Evolutionary conservation across 2,113 vertebrate species (phyloP).

Genomic region (Salvelinus namaycush): DNA sequence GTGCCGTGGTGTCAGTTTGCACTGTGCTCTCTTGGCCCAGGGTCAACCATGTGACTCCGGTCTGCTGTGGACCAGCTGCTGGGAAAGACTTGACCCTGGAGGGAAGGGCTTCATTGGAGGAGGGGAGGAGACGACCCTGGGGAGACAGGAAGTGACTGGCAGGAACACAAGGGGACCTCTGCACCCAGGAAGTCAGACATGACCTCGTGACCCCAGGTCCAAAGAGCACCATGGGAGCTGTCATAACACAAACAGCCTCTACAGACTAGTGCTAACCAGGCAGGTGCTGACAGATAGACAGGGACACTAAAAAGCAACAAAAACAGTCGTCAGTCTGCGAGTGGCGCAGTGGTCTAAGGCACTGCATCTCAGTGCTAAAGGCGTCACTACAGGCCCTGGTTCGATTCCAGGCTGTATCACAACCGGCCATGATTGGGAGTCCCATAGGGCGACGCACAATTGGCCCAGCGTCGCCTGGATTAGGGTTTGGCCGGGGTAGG

Average conservation of each 20-base stretch:
- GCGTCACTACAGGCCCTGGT: too few relatives aligned
- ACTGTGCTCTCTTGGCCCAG: background rate
- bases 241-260: background rate
- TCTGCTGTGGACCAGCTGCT: slow-evolving; percentile 26
- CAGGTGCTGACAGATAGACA: background rate
- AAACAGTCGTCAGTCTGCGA: too few relatives aligned
- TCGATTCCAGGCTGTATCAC: too few relatives aligned
- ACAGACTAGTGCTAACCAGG: background rate
- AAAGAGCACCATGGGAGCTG: background rate
- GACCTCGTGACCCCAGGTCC: slow-evolving; percentile 2
- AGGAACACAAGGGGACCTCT: background rate
- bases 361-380: too few relatives aligned
- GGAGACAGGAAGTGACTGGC: background rate
- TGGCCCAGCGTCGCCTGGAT: too few relatives aligned
- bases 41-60: slow-evolving; percentile 24
- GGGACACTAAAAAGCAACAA: too few relatives aligned
- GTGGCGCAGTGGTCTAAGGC: too few relatives aligned
- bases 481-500: too few relatives aligned
- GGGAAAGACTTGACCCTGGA: slow-evolving; percentile 40
- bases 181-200: background rate
- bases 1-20: background rate
- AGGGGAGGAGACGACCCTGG: background rate
- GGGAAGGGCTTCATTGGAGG: background rate
- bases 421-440: too few relatives aligned
- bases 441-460: too few relatives aligned